These are phyloP conservation scores for Proteles cristata DNA, from an alignment of 2,113 vertebrate species.

Conservation along the genomic window DNA sequence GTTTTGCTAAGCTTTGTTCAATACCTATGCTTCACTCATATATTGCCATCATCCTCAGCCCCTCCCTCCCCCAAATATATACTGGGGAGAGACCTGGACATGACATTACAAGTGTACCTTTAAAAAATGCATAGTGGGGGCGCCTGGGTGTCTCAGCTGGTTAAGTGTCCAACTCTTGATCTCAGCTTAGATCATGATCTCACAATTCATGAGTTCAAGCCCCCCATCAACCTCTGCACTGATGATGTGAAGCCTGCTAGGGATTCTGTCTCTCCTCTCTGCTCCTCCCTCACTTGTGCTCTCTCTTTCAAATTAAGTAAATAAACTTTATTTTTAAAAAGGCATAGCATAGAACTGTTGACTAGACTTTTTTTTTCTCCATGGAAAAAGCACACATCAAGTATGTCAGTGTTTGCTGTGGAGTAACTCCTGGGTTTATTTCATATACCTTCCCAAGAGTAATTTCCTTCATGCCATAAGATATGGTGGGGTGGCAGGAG, in stretches of 20 bases:
- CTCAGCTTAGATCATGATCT: too few relatives aligned
- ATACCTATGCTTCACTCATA: neutral
- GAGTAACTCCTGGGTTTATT: neutral
- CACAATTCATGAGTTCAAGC: too few relatives aligned
- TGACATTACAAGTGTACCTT: neutral
- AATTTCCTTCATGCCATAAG: neutral
- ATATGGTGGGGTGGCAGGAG: too few relatives aligned
- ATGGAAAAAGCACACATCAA: neutral
- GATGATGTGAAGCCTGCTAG: too few relatives aligned
- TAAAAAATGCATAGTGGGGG: neutral
- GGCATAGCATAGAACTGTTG: fast-evolving
- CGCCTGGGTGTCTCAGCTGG: too few relatives aligned
- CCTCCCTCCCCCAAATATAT: neutral
- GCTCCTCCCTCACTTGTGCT: too few relatives aligned
- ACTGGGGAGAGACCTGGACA: neutral
- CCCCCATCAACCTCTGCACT: too few relatives aligned
- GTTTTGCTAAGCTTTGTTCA: neutral
- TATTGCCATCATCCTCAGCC: neutral
- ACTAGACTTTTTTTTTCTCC: neutral
- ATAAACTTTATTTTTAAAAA: neutral
- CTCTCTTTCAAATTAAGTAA: too few relatives aligned
- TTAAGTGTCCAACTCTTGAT: too few relatives aligned
- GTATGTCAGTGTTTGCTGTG: neutral
- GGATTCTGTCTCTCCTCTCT: too few relatives aligned
- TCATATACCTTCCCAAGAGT: neutral